Percentiles rank a stretch among this genome's conserved stretches.
Evolutionary conservation across 2,797 vertebrate genomes (phyloP).

Genomic region (Chromobotia macracanthus): DNA sequence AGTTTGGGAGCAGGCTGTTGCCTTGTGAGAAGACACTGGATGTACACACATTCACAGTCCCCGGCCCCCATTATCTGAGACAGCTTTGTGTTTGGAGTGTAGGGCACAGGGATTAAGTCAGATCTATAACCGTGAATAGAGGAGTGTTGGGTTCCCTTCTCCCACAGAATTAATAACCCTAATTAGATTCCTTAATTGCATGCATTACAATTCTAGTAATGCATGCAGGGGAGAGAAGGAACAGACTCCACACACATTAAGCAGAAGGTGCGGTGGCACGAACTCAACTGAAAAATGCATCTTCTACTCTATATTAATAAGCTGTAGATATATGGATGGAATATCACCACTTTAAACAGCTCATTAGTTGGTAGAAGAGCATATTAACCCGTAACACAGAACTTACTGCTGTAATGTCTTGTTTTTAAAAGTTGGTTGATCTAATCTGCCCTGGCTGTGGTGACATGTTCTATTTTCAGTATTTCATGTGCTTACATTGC

Average conservation of each 20-base stretch:
- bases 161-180: conserved; percentile 82
- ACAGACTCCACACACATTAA: conserved; percentile 33
- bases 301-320: conserved; percentile 46
- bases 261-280: conserved; percentile 45
- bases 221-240: conserved; percentile 66
- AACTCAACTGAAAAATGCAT: conserved; percentile 40
- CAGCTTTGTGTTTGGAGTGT: conserved; percentile 62
- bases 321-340: conserved; percentile 44
- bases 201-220: conserved; percentile 78
- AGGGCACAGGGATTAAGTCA: conserved; percentile 74
- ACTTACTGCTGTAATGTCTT: conserved; percentile 35
- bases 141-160: conserved; percentile 72
- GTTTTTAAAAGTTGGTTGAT: conserved; percentile 46
- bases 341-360: conserved; percentile 43
- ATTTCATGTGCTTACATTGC: background rate
- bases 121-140: conserved; percentile 78
- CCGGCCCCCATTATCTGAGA: conserved; percentile 52
- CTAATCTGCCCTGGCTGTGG: conserved; percentile 51
- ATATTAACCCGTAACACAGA: conserved; percentile 46
- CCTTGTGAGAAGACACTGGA: conserved; percentile 37
- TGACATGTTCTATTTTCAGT: conserved; percentile 53
- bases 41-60: conserved; percentile 22
- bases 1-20: conserved; percentile 53
- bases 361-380: conserved; percentile 38
- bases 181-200: conserved; percentile 83